Evolutionary conservation across 2,888 invertebrate species (phyloP), one percentile per base, ranked within the genome.

Genomic region (Lymantria dispar): DNA sequence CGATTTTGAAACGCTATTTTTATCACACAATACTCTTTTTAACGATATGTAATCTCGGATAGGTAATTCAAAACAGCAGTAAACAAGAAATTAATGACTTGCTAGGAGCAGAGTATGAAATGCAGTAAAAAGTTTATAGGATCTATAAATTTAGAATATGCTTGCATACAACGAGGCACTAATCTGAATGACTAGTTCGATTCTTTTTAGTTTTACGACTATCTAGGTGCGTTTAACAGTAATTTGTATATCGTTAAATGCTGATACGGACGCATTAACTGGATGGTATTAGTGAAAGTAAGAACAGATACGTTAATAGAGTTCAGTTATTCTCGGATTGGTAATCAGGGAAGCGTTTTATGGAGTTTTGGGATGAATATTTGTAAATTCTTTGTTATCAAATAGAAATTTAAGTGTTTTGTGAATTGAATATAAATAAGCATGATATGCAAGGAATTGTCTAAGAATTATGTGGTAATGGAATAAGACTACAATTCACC

Each of bases 101-200:
- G 12, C 8, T 11, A 38, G 12, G 8, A 40, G 40, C 13, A 14
- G 15, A 40, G 15, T 8, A 11, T 9, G 36, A 8, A 12, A 38
- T 38, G 12, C 10, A 1, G 10, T 40, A n/a, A 40, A 40, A 14
- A 5, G 0, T 40, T 40, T 40, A 40, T 38, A 40, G 14, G 15
- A 40, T 40, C 8, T 14, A 40, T 14, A 40, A 7, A 40, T 40
- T 5, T 40, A 40, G 40, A 40, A 40, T 3, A 8, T 9, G 14
- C 22, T 8, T 14, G 14, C 13, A 7, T 7, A 47, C 53, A 60
- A 60, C 39, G 52, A 64, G 54, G 50, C 52, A 61, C 9, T 40
- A 14, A 40, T 7, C 40, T 40, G 7, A 14, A 14, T 40, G 14
- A 40, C 40, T 40, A 14, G 14, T 40, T 14, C 14, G 15, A 40